Evolutionary conservation across 2,797 vertebrate species (phyloP).

Genomic region (Lepilemur ruficaudatus): DNA sequence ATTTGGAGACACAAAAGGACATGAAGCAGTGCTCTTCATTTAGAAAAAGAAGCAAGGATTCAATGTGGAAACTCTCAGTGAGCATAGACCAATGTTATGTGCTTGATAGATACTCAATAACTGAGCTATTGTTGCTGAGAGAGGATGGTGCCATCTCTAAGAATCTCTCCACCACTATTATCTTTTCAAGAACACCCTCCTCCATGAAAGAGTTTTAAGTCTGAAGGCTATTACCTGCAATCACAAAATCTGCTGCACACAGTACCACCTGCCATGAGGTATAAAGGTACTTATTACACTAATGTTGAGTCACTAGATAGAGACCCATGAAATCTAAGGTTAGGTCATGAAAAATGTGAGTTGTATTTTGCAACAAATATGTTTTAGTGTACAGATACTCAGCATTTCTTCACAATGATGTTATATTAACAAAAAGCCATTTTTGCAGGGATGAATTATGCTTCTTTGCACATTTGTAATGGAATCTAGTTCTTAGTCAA

Average conservation of each 20-base stretch:
- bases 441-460: slow-evolving; percentile 51
- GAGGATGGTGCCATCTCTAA: neutral
- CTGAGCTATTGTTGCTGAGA: slow-evolving; percentile 33
- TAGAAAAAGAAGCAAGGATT: slow-evolving; percentile 24
- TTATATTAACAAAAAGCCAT: slow-evolving; percentile 50
- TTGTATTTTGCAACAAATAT: slow-evolving; percentile 33
- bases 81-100: neutral
- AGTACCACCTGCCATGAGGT: slow-evolving; percentile 52
- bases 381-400: neutral
- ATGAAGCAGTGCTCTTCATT: neutral
- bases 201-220: neutral
- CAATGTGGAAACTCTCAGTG: neutral
- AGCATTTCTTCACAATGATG: slow-evolving; percentile 28
- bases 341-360: slow-evolving; percentile 53
- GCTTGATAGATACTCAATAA: neutral
- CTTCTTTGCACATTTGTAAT: slow-evolving; percentile 57
- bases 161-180: neutral
- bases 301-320: slow-evolving; percentile 51
- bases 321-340: slow-evolving; percentile 48
- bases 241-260: slow-evolving; percentile 30
- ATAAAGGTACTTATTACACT: slow-evolving; percentile 33
- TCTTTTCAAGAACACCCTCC: slow-evolving; percentile 56
- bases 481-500: slow-evolving; percentile 63
- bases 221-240: slow-evolving; percentile 63
- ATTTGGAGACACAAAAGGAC: neutral